A percentile compares a stretch with the other conserved stretches of the same genome.
phyloP scores from a whole-genome alignment of 2,797 vertebrate species.

The Chaetophractus vellerosus region DNA sequence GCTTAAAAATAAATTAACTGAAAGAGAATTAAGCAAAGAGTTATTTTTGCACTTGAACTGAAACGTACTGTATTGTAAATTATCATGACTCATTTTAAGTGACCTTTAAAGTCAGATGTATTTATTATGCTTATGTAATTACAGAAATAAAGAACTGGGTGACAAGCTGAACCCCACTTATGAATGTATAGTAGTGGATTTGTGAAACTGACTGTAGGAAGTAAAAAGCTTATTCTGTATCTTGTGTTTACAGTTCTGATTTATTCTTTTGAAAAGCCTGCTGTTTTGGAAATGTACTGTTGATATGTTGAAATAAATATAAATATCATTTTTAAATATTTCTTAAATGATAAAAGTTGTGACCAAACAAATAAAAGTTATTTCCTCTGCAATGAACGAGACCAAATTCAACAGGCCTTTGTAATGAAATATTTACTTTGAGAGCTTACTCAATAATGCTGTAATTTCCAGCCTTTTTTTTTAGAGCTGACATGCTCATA shows the following conservation, averaged over 20 bases:
- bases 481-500: conserved; percentile 34
- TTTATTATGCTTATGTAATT: conserved; percentile 90
- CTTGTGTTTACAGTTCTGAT: conserved; percentile 89
- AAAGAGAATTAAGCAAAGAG: conserved; percentile 86
- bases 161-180: conserved; percentile 84
- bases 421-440: neutral
- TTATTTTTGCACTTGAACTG: conserved; percentile 91
- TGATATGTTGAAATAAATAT: conserved; percentile 86
- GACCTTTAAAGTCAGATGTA: conserved; percentile 91
- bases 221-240: conserved; percentile 81
- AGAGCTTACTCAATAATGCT: neutral
- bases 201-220: conserved; percentile 73
- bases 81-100: conserved; percentile 91
- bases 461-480: conserved; percentile 57
- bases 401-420: conserved; percentile 56
- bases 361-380: conserved; percentile 65
- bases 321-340: conserved; percentile 80
- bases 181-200: conserved; percentile 86
- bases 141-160: conserved; percentile 76
- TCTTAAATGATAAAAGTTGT: conserved; percentile 72
- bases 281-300: conserved; percentile 88
- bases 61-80: conserved; percentile 91
- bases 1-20: conserved; percentile 66
- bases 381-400: conserved; percentile 40
- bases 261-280: conserved; percentile 88